Base-by-base conservation (phyloP, 2,888 invertebrate species). In the Oscheius onirici region DNA sequence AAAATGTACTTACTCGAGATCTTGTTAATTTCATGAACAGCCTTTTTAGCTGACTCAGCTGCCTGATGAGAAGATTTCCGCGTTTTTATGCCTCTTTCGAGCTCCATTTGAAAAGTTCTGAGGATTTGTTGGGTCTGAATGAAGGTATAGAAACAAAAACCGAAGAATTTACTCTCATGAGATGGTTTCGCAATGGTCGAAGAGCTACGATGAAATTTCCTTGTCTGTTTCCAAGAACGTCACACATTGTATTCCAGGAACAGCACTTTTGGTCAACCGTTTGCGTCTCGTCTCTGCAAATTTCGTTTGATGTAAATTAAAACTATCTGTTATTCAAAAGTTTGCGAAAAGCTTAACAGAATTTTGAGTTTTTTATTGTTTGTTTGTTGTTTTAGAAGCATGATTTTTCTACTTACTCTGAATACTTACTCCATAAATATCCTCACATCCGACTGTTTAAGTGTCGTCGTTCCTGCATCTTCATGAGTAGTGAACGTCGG, bases 221-320 rank as follows among this genome's bases (percentile, higher is more conserved):
- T 61, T 82, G 82, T 13, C 82, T 52, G 34, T 80, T 80, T 40
- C 82, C 82, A 58, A 82, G 73, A 3, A 79, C 76, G 49, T 82
- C 82, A 40, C 79, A 78, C 60, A 78, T 76, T 22, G 70, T 49
- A 28, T 22, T 69, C 69, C 69, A 69, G 0, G 69, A 69, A 49
- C 69, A 69, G 22, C 69, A 69, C 3, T 20, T n/a, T 40, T 51
- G 40, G 13, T 43, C 43, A 6, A 2, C 5, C 11, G 58, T 60
- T 49, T 57, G 57, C 1, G 57, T 57, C 8, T 69, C 69, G 26
- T 49, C 60, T 34, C 58, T 68, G 13, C 6, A 44, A 54, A 22
- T 49, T 0, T 34, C 3, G 8, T 8, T 34, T 34, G 34, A 6
- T 34, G 3, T 8, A 34, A 8, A 6, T 34, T 34, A 34, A 3